Conservation (phyloP, 37 sponge, comb jelly and placozoan genomes). For the Bolinopsis microptera region DNA sequence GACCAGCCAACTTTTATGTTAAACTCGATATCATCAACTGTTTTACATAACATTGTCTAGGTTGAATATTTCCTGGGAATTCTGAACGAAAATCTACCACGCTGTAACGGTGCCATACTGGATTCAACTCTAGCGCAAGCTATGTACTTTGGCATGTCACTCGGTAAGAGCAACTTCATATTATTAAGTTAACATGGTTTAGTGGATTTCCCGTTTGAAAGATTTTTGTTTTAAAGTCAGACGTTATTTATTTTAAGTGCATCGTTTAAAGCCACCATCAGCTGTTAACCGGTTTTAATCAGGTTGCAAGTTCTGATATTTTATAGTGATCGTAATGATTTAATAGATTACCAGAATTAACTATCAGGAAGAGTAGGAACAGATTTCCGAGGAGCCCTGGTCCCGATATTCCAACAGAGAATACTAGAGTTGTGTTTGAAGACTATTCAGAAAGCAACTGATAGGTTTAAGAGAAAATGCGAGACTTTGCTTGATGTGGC, state of each 20-base stretch:
- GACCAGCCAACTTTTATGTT: not conserved
- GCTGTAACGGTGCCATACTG: slow-evolving; percentile 29
- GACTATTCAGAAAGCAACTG: not conserved
- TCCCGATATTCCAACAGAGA: slow-evolving; percentile 29
- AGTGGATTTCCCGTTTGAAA: too few species aligned
- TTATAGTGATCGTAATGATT: too few species aligned
- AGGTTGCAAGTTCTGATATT: too few species aligned
- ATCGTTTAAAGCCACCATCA: too few species aligned
- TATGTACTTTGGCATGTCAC: slow-evolving; percentile 65
- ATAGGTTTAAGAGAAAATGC: not conserved
- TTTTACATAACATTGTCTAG: not conserved
- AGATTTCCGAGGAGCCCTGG: slow-evolving; percentile 42
- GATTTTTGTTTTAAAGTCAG: too few species aligned
- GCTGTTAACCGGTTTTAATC: too few species aligned
- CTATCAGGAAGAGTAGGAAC: slow-evolving; percentile 17
- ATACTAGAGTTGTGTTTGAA: slow-evolving; percentile 23
- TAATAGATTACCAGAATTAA: too few species aligned
- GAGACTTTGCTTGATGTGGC: not conserved
- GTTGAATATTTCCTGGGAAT: slow-evolving; percentile 2
- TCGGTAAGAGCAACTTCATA: too few species aligned
- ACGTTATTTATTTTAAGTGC: too few species aligned
- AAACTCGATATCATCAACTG: too few species aligned
- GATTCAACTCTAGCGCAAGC: slow-evolving; percentile 56
- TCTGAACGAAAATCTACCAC: slow-evolving; percentile 33
- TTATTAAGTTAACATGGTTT: too few species aligned